Evolutionary conservation across 1,140 invertebrate genomes (phyloP).

Genomic region (Dryas iulia): DNA sequence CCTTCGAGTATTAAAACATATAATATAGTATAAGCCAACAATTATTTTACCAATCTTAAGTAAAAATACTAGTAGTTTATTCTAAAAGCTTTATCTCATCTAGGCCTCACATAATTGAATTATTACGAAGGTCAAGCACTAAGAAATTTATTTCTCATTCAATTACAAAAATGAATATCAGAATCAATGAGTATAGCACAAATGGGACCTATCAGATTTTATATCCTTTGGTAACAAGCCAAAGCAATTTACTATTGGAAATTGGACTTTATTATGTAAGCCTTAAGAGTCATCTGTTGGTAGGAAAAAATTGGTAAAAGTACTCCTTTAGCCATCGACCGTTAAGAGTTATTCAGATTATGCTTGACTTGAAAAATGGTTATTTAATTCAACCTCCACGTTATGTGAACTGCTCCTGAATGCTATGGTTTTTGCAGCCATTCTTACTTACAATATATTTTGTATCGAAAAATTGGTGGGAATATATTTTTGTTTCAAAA

Average conservation of each 20-base stretch:
- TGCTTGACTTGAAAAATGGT: slow-evolving; percentile 6
- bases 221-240: slow-evolving; percentile 3
- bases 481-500: not conserved
- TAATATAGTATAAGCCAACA: too few species aligned
- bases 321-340: not conserved
- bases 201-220: slow-evolving; percentile 20
- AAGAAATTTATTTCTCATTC: not conserved
- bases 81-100: too few species aligned
- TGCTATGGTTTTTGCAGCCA: not conserved
- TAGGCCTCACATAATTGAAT: too few species aligned
- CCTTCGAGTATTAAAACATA: too few species aligned
- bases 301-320: not conserved
- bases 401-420: not conserved
- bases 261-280: not conserved
- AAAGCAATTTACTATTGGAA: not conserved
- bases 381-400: not conserved
- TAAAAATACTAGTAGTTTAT: too few species aligned
- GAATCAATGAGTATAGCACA: slow-evolving; percentile 19
- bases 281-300: not conserved
- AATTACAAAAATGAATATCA: slow-evolving; percentile 21
- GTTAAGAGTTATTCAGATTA: slow-evolving; percentile 5
- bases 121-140: not conserved
- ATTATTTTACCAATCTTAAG: too few species aligned
- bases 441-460: too few species aligned
- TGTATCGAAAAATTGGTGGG: too few species aligned